phyloP scores from a whole-genome alignment of 2,888 invertebrate genomes.

The Chrysolina americana region DNA sequence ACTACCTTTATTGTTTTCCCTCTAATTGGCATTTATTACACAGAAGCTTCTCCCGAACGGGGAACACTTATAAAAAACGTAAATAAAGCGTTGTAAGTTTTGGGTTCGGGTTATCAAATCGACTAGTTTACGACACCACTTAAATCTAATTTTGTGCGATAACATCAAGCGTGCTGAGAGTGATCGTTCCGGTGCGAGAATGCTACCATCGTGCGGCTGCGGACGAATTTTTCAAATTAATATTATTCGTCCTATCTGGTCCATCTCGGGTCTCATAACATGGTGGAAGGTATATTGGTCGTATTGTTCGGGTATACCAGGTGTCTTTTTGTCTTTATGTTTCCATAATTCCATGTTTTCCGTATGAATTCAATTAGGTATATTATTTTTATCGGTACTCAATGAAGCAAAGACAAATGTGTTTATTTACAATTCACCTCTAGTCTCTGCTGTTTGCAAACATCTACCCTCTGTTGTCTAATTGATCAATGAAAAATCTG shows the following conservation, averaged over 20 bases:
- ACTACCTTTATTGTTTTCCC: conserved; percentile 38
- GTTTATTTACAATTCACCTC: no score
- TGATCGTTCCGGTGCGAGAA: conserved; percentile 60
- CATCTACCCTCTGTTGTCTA: no score
- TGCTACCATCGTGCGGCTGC: conserved; percentile 60
- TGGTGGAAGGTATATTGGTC: background rate
- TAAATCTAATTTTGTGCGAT: conserved; percentile 64
- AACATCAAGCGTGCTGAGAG: conserved; percentile 59
- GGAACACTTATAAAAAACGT: conserved; percentile 32
- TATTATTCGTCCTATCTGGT: conserved; percentile 43
- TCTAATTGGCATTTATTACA: conserved; percentile 52
- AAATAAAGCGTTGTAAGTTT: conserved; percentile 45
- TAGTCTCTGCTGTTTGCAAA: no score
- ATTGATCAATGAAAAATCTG: no score
- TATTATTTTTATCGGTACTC: no score
- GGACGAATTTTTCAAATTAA: conserved; percentile 42
- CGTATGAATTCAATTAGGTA: no score
- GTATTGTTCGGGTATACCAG: background rate
- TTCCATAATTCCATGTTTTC: no score
- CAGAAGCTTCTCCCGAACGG: conserved; percentile 40
- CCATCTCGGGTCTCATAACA: conserved; percentile 34
- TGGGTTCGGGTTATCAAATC: conserved; percentile 60
- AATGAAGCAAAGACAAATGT: no score
- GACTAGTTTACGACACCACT: conserved; percentile 64
- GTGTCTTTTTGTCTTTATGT: background rate